These are phyloP conservation scores for Prorops nasuta DNA, from an alignment of 1,140 invertebrate genomes.

Conservation along the genomic window DNA sequence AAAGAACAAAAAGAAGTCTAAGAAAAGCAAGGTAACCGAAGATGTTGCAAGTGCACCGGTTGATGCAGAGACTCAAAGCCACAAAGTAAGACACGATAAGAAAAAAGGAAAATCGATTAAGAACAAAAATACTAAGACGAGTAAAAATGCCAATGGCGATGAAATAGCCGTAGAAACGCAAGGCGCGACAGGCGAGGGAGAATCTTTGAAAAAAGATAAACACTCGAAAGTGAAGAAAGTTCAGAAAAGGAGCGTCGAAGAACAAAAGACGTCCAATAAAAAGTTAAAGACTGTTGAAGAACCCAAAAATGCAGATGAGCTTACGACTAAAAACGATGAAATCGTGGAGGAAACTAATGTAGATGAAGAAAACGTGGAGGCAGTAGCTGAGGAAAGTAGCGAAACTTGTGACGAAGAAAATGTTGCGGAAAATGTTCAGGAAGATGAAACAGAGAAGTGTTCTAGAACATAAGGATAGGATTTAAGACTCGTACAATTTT, in stretches of 20 bases:
- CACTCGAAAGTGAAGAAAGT: neutral
- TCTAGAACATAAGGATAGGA: neutral
- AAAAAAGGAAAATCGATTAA: no score
- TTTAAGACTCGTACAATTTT: no score
- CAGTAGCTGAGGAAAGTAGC: neutral
- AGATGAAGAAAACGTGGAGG: neutral
- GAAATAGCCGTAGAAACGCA: neutral
- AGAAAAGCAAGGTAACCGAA: neutral
- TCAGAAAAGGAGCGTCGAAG: neutral
- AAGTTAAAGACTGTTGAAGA: neutral
- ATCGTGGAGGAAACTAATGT: neutral
- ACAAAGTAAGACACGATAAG: no score
- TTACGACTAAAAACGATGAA: slow-evolving; percentile 12
- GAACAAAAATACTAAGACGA: neutral
- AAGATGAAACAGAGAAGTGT: neutral
- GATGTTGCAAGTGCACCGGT: neutral
- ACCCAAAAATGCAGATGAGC: slow-evolving; percentile 4
- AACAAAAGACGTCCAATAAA: slow-evolving; percentile 5
- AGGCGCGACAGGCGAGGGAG: neutral
- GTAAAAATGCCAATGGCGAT: neutral
- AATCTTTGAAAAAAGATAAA: neutral
- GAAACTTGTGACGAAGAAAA: slow-evolving; percentile 1
- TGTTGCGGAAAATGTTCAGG: neutral
- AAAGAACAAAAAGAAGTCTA: neutral
- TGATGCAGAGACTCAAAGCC: no score